Base-by-base conservation (phyloP, 2,797 vertebrate genomes). In the Pseudotriccus pelzelni region DNA sequence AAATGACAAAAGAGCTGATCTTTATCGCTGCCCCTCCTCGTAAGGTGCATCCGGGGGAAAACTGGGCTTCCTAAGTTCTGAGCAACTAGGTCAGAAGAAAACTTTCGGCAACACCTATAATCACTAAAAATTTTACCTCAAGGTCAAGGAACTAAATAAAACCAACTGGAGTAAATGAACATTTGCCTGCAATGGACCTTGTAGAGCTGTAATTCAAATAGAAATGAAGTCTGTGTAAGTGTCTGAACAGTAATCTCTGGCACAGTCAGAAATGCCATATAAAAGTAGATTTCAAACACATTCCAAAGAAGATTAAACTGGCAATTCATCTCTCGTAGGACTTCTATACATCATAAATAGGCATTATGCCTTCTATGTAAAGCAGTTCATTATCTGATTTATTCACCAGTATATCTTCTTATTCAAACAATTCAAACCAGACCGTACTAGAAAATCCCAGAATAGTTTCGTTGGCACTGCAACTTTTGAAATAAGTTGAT, bases 361-460 rank as follows among this genome's bases (percentile, higher is more conserved):
- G 59, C 82, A 91, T 86, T 87, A 70, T 86, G 73, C 27, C 52
- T 84, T 84, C 89, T 88, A 39, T 43, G 60, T 84, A 91, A 94
- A 94, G 80, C 56, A 93, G 74, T 49, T 89, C 80, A 63, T 96
- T 93, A 93, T 94, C 89, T 90, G 76, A 94, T 89, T 95, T 95
- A 89, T 86, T 88, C 87, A 76, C 63, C 47, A 60, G 56, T 93
- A 82, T 43, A 34, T 91, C 78, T 84, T 87, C 70, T 92, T 87
- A 94, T 73, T 84, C 69, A 84, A 93, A 89, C 73, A 95, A 91
- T 76, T 89, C 77, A 91, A 92, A 89, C 69, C 7, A n/a, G 73
- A 55, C 73, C 58, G 47, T 69, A 84, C 52, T 77, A 88, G 46
- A 94, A 94, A 86, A 95, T 44, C 68, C 66, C 69, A 84, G 52